phyloP scores from a whole-genome alignment of 2,888 invertebrate genomes.

The Seira ritae region DNA sequence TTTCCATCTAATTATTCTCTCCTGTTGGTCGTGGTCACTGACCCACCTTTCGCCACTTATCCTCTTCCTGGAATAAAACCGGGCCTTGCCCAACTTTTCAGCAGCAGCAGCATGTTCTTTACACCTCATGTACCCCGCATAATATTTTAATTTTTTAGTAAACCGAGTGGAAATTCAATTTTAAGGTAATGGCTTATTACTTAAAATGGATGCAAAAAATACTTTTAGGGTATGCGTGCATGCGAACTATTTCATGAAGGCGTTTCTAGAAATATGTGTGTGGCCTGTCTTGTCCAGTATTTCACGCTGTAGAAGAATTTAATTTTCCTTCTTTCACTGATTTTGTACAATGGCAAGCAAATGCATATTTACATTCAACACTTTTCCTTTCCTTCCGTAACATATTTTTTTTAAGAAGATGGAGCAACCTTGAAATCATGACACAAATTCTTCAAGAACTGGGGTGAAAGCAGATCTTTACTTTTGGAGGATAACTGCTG shows the following conservation, averaged over 20 bases:
- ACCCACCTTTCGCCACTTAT: slow-evolving; percentile 18
- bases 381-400: slow-evolving; percentile 26
- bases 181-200: too few relatives aligned
- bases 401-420: slow-evolving; percentile 18
- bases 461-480: background rate
- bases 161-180: too few relatives aligned
- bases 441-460: background rate
- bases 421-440: slow-evolving; percentile 7
- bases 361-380: background rate
- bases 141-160: too few relatives aligned
- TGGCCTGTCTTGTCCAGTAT: too few relatives aligned
- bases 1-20: slow-evolving; percentile 20
- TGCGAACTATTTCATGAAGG: background rate
- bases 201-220: too few relatives aligned
- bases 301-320: too few relatives aligned
- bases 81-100: too few relatives aligned
- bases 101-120: too few relatives aligned
- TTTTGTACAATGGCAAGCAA: background rate
- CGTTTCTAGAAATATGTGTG: slow-evolving; percentile 18
- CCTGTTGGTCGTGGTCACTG: slow-evolving; percentile 23
- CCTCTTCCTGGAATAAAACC: slow-evolving; percentile 12
- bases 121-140: too few relatives aligned
- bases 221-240: background rate
- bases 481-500: too few relatives aligned
- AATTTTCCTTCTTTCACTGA: too few relatives aligned